Evolutionary conservation across 2,797 vertebrate genomes (phyloP), one percentile per base, ranked within the genome.

Genomic region (Tokudaia muenninki): DNA sequence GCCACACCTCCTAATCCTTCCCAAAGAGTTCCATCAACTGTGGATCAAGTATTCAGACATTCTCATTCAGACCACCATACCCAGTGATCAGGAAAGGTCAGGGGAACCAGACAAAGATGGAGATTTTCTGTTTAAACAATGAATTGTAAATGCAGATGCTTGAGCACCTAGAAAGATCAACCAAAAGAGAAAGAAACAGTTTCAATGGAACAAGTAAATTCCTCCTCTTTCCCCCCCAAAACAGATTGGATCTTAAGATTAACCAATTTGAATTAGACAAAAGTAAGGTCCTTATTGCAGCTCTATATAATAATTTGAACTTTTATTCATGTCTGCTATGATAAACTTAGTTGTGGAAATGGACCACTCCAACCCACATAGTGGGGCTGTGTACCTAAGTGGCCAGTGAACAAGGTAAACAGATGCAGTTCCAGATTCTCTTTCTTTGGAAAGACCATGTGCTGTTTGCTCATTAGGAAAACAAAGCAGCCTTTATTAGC

Each of bases 31-130:
- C 44, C 44, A 50, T 7, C 44, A 50, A 67, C 44, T 70, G 21
- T 6, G 44, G 83, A 70, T 31, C 21, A 52, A n/a, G 31, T 2
- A 16, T 24, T 50, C 63, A 86, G 4, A 50, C 61, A 41, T 86
- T 50, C 3, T 67, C 29, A 34, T 4, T 50, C 83, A 87, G 50
- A 52, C 7, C 31, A 17, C 29, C 31, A 52, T 34, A 86, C 87
- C 87, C 92, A 92, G 83, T 92, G 92, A 90, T 70, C 91, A 91
- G 70, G 90, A 89, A 80, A 92, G 91, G 72, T 90, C 91, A 95
- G 95, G 87, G 83, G 89, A 89, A 90, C 37, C n/a, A 55, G 94
- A 78, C 83, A 96, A 90, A 97, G 94, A 92, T 92, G 94, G 86
- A n/a, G 31, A 44, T 94, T 96, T 87, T 26, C 79, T 83, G 74